Base-by-base conservation (phyloP, 2,113 vertebrate genomes). In the Equus przewalskii region DNA sequence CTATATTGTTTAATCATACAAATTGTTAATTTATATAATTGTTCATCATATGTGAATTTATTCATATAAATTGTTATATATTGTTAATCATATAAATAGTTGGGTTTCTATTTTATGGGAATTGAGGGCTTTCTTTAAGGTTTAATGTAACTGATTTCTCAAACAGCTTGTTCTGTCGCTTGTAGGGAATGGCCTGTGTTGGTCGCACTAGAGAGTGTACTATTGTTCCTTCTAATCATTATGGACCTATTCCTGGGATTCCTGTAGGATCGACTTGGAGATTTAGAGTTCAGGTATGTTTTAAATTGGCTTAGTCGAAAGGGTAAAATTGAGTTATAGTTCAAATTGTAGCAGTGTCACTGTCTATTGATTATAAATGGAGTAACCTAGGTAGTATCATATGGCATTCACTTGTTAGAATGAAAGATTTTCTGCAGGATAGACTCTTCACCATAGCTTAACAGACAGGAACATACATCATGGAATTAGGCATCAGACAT, bases 161-260 rank as follows among this genome's bases (percentile, higher is more conserved):
- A 94, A 36, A 84, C 26, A 84, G 28, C 12, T 93, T 96, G n/a
- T 97, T 96, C 76, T 98, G 2, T 98, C 19, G 92, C n/a, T 98
- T 98, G 97, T 96, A 99, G 99, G 99, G 99, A 73, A 99, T 99
- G 99, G 99, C 99, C 82, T 99, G 99, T 98, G 99, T 99, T 98
- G 99, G 99, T 91, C 99, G 99, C 44, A 99, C 99, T 92, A 99
- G 99, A 98, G 99, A 99, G 98, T 99, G 99, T 98, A 99, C 99
- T 93, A 99, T 99, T 97, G 99, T 99, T 96, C 99, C 99, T 84
- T 99, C 99, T 60, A 99, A 99, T 98, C 99, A 99, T 96, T 99
- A 99, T 97, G 99, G 99, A 76, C 99, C 99, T 49, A 99, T 99
- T 98, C 99, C 99, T 88, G 99, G 99, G 51, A 98, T 99, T 99